Evolutionary conservation across 2,797 vertebrate species (phyloP), one percentile per base, ranked within the genome.

Genomic region (Cossypha polioptera): DNA sequence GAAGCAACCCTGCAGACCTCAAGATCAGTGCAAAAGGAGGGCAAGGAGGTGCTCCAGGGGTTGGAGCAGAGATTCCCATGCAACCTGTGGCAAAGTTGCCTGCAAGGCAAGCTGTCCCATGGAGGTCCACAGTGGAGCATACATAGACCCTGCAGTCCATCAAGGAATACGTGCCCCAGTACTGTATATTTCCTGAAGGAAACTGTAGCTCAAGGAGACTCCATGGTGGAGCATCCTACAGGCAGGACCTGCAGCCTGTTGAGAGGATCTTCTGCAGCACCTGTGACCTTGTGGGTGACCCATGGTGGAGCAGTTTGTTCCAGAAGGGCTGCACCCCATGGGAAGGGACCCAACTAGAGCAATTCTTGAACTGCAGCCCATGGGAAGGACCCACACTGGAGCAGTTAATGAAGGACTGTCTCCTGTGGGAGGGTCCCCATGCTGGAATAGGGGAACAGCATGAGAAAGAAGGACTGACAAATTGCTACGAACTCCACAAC

Each of bases 21-120:
- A 16, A 69, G 21, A 29, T 43, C 29, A 54, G 17, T 13, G 51
- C 10, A 72, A 59, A 8, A 76, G 14, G 24, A 73, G 24, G 10
- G 7, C 0, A 0, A 67, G 13, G 12, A 69, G 2, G 2, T 33
- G 31, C 3, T 63, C 4, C 33, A 71, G 17, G 20, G 2, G 1
- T 4, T 6, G 2, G 35, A 58, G 16, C 16, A 66, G 29, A 57
- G 25, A 31, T 62, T 55, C 9, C 19, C 12, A 6, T 31, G 21
- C 9, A 65, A 13, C 3, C 28, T 2, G 1, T 33, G 17, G 9
- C 29, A 59, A 53, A 47, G 72, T 2, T 61, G 29, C 45, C 19
- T 40, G 35, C 26, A n/a, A 13, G 12, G 22, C 8, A 45, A n/a
- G 28, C 6, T 53, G 18, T 65, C 4, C 31, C 11, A 7, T 7